These are phyloP conservation scores for Polypterus bichir DNA, from an alignment of 2,113 vertebrate species.

Conservation along the genomic window DNA sequence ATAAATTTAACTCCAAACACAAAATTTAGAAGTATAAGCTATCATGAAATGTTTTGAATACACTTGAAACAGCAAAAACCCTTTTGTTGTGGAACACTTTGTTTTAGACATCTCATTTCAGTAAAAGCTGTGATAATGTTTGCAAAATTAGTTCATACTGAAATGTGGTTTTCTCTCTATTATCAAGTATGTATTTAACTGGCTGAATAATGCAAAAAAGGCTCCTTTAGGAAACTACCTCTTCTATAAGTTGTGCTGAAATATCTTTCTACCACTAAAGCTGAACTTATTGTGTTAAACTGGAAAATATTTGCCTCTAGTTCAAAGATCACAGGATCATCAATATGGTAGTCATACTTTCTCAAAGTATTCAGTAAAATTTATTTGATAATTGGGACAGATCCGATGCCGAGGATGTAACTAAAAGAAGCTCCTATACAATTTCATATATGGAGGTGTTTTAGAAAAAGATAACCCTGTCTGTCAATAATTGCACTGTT, in stretches of 20 bases:
- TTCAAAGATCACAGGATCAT: conserved; percentile 17
- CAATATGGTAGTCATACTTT: conserved; percentile 15
- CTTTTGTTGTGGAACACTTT: conserved; percentile 13
- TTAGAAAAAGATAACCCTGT: conserved; percentile 19
- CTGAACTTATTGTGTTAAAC: conserved; percentile 10
- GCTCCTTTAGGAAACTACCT: conserved; percentile 11
- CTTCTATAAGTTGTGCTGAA: conserved; percentile 12
- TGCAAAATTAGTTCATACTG: conserved; percentile 18
- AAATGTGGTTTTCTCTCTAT: conserved; percentile 7
- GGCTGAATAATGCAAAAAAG: conserved; percentile 10
- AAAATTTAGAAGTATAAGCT: conserved; percentile 12
- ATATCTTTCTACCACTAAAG: conserved; percentile 14
- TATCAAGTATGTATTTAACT: conserved; percentile 19
- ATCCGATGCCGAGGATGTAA: conserved; percentile 13
- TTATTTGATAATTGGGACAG: conserved; percentile 14
- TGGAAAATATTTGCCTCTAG: conserved; percentile 18
- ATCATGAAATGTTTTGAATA: conserved; percentile 13
- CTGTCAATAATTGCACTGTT: conserved; percentile 11
- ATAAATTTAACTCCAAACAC: conserved; percentile 11
- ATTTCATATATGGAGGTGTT: conserved; percentile 18
- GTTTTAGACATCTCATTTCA: conserved; percentile 9
- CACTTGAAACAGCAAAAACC: conserved; percentile 5
- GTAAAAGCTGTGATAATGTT: conserved; percentile 12
- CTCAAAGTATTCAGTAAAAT: conserved; percentile 16
- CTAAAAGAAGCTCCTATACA: conserved; percentile 18